Base-by-base conservation (phyloP, 2,797 vertebrate species). In the Rallus crepitans region DNA sequence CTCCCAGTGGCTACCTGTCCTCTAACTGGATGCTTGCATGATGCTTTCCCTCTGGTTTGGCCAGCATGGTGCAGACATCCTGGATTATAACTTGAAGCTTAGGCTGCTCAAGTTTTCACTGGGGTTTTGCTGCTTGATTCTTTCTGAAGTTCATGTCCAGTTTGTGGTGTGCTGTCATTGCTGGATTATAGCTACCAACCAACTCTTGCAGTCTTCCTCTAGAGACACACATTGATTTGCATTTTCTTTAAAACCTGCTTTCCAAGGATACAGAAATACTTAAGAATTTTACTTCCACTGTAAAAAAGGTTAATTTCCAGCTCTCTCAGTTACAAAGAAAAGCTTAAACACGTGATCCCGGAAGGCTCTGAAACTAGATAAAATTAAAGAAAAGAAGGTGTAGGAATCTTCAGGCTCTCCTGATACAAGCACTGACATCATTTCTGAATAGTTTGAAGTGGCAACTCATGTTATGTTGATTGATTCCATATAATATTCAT, bases 261-360 rank as follows among this genome's bases (percentile, higher is more conserved):
- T 95, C 56, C 31, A 61, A 85, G 81, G 53, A 45, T 85, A 70
- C 45, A 63, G 63, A 86, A 90, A 82, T 89, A 33, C 42, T 79
- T 79, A 52, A 60, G 48, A 86, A 79, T 92, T 90, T 93, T 82
- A 68, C 25, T 93, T 55, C 94, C 17, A 6, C 57, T 82, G 30
- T 72, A 89, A 45, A 94, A 91, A 83, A 93, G 60, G 61, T 84
- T 94, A 60, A 90, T 82, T 95, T 94, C 30, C 53, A 60, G 10
- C 63, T 63, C 68, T 89, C 47, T 87, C 37, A 10, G 15, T 78
- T 89, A 60, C 56, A 52, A 92, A 87, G 88, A 79, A 92, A 85
- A 94, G 37, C 75, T 95, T 90, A 71, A 93, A 80, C n/a, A 23
- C 27, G 7, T 48, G 53, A 93, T 94, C 35, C 33, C 24, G 17